Evolutionary conservation across 2,888 invertebrate genomes (phyloP), one percentile per base, ranked within the genome.

Genomic region (Drosophila monieri): DNA sequence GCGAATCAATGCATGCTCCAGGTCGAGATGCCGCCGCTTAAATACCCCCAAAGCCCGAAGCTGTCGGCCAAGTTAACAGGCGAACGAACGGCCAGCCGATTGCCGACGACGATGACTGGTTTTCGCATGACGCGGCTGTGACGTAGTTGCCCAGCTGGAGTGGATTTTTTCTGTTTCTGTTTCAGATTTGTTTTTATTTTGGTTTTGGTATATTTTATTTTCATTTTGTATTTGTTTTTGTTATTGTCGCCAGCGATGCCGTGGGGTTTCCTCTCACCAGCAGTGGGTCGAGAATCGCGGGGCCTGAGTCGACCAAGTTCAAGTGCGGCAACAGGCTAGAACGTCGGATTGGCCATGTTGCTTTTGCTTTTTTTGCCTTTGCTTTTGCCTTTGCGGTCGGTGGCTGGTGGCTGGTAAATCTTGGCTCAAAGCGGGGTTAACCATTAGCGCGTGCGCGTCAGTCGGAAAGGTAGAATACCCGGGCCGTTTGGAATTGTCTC

Each of bases 1-100:
- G 94, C 94, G 93, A 93, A 94, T 94, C 94, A 94, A 94, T 94
- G 94, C 93, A 93, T 94, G 93, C 89, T 92, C 93, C 93, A 92
- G 93, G 93, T 93, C 92, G 93, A 93, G 93, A 91, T 93, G 93
- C 93, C 93, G 93, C 93, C 93, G 93, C 93, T 94, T 94, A 94
- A 94, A 94, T 94, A 94, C 92, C 90, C 89, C 56, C 57, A 25
- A 35, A 27, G 49, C 39, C 43, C 35, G 27, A 49, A 43, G 21
- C 43, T 43, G 10, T 65, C 65, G 70, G 49, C 55, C 67, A 62
- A 43, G 48, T 44, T 46, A 70, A 72, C 65, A 73, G 73, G 58
- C 68, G 49, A 48, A 67, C 48, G 80, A 77, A 70, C 65, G 52
- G 37, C 15, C 39, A 68, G 25, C 12, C 51, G 43, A 52, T 61